phyloP scores from a whole-genome alignment of 2,797 vertebrate genomes.

The Selene dorsalis region DNA sequence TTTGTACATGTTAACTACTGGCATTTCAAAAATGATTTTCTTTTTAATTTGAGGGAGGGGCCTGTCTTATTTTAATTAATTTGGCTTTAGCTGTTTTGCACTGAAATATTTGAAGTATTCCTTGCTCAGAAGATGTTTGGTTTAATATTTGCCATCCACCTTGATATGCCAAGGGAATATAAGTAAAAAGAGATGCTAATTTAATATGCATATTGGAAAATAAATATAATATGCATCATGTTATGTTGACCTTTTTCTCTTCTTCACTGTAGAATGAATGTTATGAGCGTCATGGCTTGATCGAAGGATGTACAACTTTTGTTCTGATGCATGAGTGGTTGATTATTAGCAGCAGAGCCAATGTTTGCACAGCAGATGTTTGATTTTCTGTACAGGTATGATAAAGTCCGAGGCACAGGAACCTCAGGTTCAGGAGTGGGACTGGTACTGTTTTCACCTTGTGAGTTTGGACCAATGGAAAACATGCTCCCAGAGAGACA shows the following conservation, averaged over 20 bases:
- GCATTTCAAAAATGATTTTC: slow-evolving; percentile 55
- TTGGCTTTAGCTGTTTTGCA: slow-evolving; percentile 82
- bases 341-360: neutral
- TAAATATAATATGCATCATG: slow-evolving; percentile 70
- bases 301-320: too few species aligned
- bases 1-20: slow-evolving; percentile 71
- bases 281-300: neutral
- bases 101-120: slow-evolving; percentile 71
- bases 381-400: neutral
- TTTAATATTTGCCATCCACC: slow-evolving; percentile 50
- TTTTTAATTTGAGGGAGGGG: slow-evolving; percentile 47
- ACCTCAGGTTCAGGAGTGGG: too few species aligned
- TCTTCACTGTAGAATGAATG: neutral
- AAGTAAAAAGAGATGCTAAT: slow-evolving; percentile 47
- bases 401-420: neutral
- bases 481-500: too few species aligned
- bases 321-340: neutral
- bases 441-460: too few species aligned
- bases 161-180: slow-evolving; percentile 50
- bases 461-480: too few species aligned
- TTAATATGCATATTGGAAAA: slow-evolving; percentile 74
- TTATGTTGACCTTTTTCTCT: neutral
- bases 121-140: slow-evolving; percentile 64
- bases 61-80: slow-evolving; percentile 68
- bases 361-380: neutral